Evolutionary conservation across 2,113 vertebrate genomes (phyloP), one percentile per base, ranked within the genome.

Genomic region (Lophochroa leadbeateri): DNA sequence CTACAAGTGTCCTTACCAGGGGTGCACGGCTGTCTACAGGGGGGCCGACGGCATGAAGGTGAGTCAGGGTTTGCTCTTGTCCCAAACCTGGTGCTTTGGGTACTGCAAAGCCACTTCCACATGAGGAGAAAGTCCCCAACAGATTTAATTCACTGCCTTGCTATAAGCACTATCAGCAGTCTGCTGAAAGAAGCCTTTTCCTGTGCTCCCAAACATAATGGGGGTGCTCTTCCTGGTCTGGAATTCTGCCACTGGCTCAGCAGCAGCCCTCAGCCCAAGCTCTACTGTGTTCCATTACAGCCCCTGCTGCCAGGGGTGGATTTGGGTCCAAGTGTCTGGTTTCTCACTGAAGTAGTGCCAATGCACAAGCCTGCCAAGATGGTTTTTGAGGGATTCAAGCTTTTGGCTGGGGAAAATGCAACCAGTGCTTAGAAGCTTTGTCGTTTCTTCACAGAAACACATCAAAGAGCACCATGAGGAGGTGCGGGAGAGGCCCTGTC

Each of bases 391-490:
- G 21, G 7, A 8, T n/a, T 17, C 31, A 20, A 0, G 5, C 10
- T 71, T 71, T 67, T 61, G n/a, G n/a, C 28, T 27, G 57, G 23
- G 39, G 35, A 31, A n/a, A 65, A 43, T 1, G 2, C 58, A 67
- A 24, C 33, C 14, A 18, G 47, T 2, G 2, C 17, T 31, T 52
- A 46, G 44, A 0, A 78, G 33, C 55, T 72, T 31, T 68, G 28
- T 37, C 87, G 69, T 65, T 35, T 33, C 60, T 35, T 53, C 31
- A 19, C 94, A 99, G 99, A 99, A 99, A 85, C 99, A 99, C 96
- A 99, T 99, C 35, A 99, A 99, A 78, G 99, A 99, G 85, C 99
- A 99, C 71, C 99, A 99, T 0, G 99, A 99, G 52, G 99, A 99
- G 91, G 98, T 99, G 21, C 97, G 99, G 37, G 99, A 99, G 96